Evolutionary conservation across 2,797 vertebrate genomes (phyloP), one percentile per base, ranked within the genome.

Genomic region (Lagodon rhomboides): DNA sequence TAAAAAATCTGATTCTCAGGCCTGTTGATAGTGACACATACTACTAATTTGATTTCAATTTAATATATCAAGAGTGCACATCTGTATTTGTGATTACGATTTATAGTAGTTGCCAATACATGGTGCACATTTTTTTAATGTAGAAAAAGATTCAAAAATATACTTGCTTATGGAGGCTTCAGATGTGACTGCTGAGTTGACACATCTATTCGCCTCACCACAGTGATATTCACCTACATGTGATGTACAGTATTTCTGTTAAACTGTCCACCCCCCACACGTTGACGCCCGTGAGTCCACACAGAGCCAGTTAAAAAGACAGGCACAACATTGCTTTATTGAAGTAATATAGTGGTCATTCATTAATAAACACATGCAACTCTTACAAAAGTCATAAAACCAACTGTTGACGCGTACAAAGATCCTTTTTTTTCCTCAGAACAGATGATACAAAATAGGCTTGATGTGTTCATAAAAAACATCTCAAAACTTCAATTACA

Each of bases 371-470:
- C 83, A 87, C 90, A 86, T 92, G 91, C 92, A 83, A 70, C 79
- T 87, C 80, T 89, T 94, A 94, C 83, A 93, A 95, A 95, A 93
- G 84, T 83, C 85, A 83, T 75, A 91, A 89, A 94, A 92, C 63
- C 62, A 78, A 86, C n/a, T 3, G 38, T 80, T 62, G 70, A 76
- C 73, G 88, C 27, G 50, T 92, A 89, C 70, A 93, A 92, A 94
- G 51, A 82, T 79, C 22, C 27, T 64, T 72, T 38, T 83, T 83
- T 75, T 56, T 16, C 4, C 4, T 43, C 53, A 80, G 56, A 85
- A 84, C 75, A 71, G 60, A 84, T 68, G 23, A 80, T 92, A 82
- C 76, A 91, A 84, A 81, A 88, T 88, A 89, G 71, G 79, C 79
- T 83, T 84, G 53, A 92, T 79, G 75, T 83, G 81, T 85, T 85